Base-by-base conservation (phyloP, 2,888 invertebrate species). In the Drosophila histrio region DNA sequence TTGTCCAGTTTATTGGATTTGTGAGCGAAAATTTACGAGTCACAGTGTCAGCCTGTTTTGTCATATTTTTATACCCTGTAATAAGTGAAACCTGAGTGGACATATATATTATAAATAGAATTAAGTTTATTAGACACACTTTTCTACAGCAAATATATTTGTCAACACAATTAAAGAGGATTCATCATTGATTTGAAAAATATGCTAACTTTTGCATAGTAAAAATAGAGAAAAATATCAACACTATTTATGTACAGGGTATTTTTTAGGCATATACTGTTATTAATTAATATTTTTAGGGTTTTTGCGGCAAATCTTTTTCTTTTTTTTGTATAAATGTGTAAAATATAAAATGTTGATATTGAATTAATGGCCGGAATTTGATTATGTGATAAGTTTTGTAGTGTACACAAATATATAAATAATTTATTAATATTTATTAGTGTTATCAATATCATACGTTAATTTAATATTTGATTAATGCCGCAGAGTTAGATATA, bases 21-120 rank as follows among this genome's bases (percentile, higher is more conserved):
- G 49, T 72, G 62, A 67, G 77, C 39, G 57, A 46, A 73, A 49
- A 86, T 87, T 77, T 80, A 83, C 58, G 84, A 65, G 47, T 11
- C 39, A 41, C 50, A 49, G 62, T 63, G 67, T 52, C 56, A 46
- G 58, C 21, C 39, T 26, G 53, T 41, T 52, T 44, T 53, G 54
- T 11, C 49, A 73, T 56, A 73, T 49, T 36, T 49, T 30, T 50
- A 58, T 50, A 24, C 24, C 17, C 41, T 52, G 38, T n/a, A 21
- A n/a, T 9, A 30, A 11, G 30, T 39, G 17, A 7, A 15, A 2
- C 2, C n/a, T 9, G 7, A 24, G 9, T 4, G 13, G 1, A 30
- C 13, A 21, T 46, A 30, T 30, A 21, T 11, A 19, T 2, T 1
- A 5, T 2, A 13, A 13, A 30, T 13, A 5, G 5, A 11, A 5